These are phyloP conservation scores for Chloroceryle inda DNA, from an alignment of 2,797 vertebrate species.

Conservation along the genomic window DNA sequence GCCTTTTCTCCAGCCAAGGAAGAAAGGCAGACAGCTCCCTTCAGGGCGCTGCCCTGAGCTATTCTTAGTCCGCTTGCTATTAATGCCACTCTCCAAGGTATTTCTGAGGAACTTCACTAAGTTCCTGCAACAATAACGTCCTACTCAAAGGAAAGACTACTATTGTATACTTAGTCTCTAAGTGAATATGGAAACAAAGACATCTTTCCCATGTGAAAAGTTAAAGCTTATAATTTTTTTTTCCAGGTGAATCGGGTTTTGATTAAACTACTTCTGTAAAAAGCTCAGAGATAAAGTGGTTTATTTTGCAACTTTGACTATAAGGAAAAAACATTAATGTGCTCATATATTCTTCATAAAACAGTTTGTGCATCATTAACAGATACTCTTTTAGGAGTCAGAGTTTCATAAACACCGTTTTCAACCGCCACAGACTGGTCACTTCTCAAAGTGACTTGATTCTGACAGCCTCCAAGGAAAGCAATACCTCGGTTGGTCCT, in stretches of 20 bases:
- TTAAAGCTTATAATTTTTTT: background rate
- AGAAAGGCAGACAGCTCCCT: background rate
- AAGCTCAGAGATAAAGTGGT: background rate
- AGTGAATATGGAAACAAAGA: background rate
- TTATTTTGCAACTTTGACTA: background rate
- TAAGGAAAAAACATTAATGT: background rate
- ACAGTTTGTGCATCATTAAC: background rate
- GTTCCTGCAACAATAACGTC: background rate
- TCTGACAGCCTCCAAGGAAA: background rate
- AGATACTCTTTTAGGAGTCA: background rate
- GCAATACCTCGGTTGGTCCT: background rate
- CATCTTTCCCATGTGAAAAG: background rate
- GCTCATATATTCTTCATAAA: background rate
- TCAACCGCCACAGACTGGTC: background rate
- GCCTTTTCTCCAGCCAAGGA: background rate
- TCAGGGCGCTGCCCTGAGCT: background rate
- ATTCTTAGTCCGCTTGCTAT: background rate
- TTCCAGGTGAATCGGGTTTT: background rate
- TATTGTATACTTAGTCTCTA: background rate
- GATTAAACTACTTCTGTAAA: background rate
- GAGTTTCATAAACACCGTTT: background rate
- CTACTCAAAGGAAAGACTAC: background rate
- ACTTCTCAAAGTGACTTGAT: background rate
- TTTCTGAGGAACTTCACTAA: background rate
- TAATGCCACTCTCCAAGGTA: constrained; percentile 35